A percentile compares a stretch with the other conserved stretches of the same genome.
Evolutionary conservation across 1,140 invertebrate species (phyloP).

Genomic region (Delia radicum): DNA sequence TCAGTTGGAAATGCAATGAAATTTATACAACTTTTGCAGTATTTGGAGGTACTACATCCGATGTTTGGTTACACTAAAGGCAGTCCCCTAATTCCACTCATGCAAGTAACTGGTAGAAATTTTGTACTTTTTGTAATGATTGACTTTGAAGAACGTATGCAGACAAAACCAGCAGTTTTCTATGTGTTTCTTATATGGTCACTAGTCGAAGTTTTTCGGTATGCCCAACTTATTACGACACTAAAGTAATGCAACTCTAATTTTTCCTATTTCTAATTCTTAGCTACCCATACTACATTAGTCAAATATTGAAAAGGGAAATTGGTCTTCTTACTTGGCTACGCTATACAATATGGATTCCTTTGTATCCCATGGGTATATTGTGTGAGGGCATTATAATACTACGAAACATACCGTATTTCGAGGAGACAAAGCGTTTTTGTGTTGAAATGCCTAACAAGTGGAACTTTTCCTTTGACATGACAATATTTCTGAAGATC

Average conservation of each 20-base stretch:
- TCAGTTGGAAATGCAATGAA: conserved; percentile 78
- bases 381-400: conserved; percentile 82
- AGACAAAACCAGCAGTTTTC: conserved; percentile 82
- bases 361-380: conserved; percentile 87
- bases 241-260: not conserved
- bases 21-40: conserved; percentile 79
- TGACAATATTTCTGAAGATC: conserved; percentile 74
- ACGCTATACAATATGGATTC: conserved; percentile 90
- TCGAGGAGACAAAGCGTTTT: conserved; percentile 81
- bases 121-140: conserved; percentile 84
- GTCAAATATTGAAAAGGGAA: conserved; percentile 73
- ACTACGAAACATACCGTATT: conserved; percentile 81
- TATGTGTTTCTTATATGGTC: conserved; percentile 84
- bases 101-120: conserved; percentile 75
- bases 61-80: conserved; percentile 85
- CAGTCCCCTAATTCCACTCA: conserved; percentile 62
- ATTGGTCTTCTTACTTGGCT: conserved; percentile 85
- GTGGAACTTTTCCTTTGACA: conserved; percentile 85
- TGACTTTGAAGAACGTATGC: conserved; percentile 80
- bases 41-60: conserved; percentile 87
- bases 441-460: conserved; percentile 77
- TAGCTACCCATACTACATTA: conserved; percentile 89
- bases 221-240: conserved; percentile 32
- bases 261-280: not conserved
- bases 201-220: conserved; percentile 78